Conservation (phyloP, 2,797 vertebrate genomes). For the Acestrorhynchus altus region DNA sequence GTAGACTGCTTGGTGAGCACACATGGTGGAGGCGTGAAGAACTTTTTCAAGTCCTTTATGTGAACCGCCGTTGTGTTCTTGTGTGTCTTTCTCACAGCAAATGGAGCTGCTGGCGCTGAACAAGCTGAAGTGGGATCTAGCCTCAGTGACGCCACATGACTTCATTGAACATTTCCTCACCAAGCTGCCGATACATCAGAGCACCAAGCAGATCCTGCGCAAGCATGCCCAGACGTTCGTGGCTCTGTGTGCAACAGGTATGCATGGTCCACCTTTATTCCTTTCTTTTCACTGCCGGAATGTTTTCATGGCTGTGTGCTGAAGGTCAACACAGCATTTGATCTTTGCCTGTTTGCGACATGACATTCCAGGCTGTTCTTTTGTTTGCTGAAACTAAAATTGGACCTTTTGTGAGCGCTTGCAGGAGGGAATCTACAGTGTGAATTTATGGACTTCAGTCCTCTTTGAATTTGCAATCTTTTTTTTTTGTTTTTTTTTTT, state of each 20-base stretch:
- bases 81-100: constrained; percentile 79
- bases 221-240: constrained; percentile 98
- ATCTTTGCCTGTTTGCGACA: constrained; percentile 8
- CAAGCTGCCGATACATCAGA: constrained; percentile 91
- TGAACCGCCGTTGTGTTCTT: constrained; percentile 22
- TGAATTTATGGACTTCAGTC: background rate
- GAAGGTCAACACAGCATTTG: background rate
- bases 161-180: constrained; percentile 98
- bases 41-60: constrained; percentile 20
- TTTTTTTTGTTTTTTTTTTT: no score
- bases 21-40: background rate
- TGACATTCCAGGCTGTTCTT: background rate
- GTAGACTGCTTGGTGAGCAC: constrained; percentile 24
- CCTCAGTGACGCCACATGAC: constrained; percentile 94
- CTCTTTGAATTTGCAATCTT: constrained; percentile 33
- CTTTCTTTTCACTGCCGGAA: background rate
- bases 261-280: constrained; percentile 43
- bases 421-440: background rate
- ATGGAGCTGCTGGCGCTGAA: constrained; percentile 97
- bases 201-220: constrained; percentile 93
- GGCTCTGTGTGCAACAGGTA: constrained; percentile 98
- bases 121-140: constrained; percentile 98
- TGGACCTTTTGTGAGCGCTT: background rate
- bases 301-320: background rate
- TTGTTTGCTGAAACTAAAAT: constrained; percentile 16